phyloP scores from a whole-genome alignment of 2,113 vertebrate genomes.

The Hoplias malabaricus region DNA sequence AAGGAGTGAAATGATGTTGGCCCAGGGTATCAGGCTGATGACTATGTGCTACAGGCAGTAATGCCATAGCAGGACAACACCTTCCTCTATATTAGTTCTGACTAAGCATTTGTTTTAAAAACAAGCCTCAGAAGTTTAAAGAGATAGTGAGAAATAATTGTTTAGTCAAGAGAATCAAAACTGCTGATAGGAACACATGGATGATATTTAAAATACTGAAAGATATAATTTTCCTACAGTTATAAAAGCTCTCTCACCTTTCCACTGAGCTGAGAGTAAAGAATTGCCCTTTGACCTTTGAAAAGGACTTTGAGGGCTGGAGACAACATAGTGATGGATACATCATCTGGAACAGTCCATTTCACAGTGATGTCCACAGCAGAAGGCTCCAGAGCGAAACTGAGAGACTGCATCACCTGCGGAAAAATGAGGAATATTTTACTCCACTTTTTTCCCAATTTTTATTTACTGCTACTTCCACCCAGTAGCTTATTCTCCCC shows the following conservation, averaged over 20 bases:
- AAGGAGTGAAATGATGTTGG: too few species aligned
- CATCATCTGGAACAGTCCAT: slow-evolving; percentile 35
- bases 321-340: slow-evolving; percentile 41
- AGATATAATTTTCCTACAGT: neutral
- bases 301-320: slow-evolving; percentile 39
- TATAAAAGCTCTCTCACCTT: slow-evolving; percentile 35
- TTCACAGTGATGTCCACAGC: slow-evolving; percentile 39
- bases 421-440: neutral
- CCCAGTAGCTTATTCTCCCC: too few species aligned
- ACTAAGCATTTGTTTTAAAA: too few species aligned
- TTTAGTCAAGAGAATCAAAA: too few species aligned
- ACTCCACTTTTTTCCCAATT: neutral
- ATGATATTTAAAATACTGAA: too few species aligned
- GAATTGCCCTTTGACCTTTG: slow-evolving; percentile 40
- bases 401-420: slow-evolving; percentile 51
- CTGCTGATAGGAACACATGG: too few species aligned
- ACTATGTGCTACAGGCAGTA: too few species aligned
- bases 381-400: slow-evolving; percentile 38
- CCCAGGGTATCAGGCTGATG: too few species aligned
- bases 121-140: too few species aligned
- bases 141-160: too few species aligned
- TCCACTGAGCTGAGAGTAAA: slow-evolving; percentile 47
- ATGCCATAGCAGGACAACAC: too few species aligned
- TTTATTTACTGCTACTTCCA: neutral
- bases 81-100: too few species aligned